These are phyloP conservation scores for Ceratina australensis DNA, from an alignment of 1,140 invertebrate species.

Conservation along the genomic window DNA sequence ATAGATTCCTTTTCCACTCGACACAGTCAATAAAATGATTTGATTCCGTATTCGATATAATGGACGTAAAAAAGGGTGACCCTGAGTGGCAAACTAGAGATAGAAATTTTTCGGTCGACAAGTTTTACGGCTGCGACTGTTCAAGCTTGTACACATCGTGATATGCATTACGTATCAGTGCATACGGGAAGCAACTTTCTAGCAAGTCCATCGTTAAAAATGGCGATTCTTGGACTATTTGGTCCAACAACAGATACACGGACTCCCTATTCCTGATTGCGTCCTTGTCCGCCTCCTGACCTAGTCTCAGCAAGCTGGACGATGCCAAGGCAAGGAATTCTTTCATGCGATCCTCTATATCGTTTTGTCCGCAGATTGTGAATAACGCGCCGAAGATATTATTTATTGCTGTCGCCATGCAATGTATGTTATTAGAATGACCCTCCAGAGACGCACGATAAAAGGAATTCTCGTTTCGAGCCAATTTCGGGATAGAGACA, in stretches of 20 bases:
- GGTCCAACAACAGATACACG: constrained; percentile 96
- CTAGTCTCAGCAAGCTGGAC: constrained; percentile 94
- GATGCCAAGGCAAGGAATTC: constrained; percentile 98
- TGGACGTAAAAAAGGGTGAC: constrained; percentile 55
- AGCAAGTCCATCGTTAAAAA: constrained; percentile 98
- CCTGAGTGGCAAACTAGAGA: constrained; percentile 58
- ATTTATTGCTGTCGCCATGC: constrained; percentile 97
- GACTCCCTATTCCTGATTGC: constrained; percentile 96
- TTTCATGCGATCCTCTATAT: constrained; percentile 98
- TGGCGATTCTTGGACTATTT: constrained; percentile 98
- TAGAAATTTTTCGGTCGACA: constrained; percentile 18
- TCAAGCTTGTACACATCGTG: constrained; percentile 96
- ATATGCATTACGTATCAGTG: constrained; percentile 97
- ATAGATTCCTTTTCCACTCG: not conserved
- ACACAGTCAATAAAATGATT: constrained; percentile 13
- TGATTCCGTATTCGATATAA: constrained; percentile 25
- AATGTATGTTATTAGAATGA: constrained; percentile 98
- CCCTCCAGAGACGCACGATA: constrained; percentile 95
- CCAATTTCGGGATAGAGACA: constrained; percentile 98
- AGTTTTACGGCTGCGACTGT: constrained; percentile 82
- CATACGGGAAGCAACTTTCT: constrained; percentile 99
- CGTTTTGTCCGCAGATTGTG: constrained; percentile 95
- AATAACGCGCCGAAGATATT: constrained; percentile 98
- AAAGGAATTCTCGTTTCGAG: constrained; percentile 92
- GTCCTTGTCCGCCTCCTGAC: constrained; percentile 97